phyloP scores from a whole-genome alignment of 53 echinoderm and acorn worm species.

The Temnopleurus reevesii region DNA sequence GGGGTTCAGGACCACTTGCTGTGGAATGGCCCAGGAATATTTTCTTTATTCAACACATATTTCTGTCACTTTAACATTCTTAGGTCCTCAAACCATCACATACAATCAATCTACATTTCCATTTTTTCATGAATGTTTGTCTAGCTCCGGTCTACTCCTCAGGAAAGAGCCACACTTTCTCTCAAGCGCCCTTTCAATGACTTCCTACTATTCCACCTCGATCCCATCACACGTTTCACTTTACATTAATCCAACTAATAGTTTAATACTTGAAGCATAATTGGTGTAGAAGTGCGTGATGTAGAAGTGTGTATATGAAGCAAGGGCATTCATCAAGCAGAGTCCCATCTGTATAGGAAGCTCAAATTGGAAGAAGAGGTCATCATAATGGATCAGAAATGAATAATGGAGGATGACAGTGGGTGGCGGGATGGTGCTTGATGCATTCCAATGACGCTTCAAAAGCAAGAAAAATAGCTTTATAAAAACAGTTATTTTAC shows the following conservation, averaged over 20 bases:
- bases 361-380: conserved; percentile 24
- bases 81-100: no score
- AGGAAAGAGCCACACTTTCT: no score
- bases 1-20: no score
- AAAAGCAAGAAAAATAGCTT: no score
- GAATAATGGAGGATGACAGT: neutral
- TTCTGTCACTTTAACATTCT: no score
- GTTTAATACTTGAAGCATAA: neutral
- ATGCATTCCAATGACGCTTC: neutral
- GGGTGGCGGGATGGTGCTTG: neutral
- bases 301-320: neutral
- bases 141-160: no score
- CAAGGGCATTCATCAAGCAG: conserved; percentile 26
- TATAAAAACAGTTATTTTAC: no score
- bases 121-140: no score
- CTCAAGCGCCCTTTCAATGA: no score
- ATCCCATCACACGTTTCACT: neutral
- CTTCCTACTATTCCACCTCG: neutral
- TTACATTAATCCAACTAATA: neutral
- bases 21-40: no score
- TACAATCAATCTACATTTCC: neutral
- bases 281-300: neutral
- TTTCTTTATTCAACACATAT: no score
- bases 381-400: conserved; percentile 6
- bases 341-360: conserved; percentile 13